phyloP scores from a whole-genome alignment of 2,113 vertebrate species.

The Crotalus viridis region DNA sequence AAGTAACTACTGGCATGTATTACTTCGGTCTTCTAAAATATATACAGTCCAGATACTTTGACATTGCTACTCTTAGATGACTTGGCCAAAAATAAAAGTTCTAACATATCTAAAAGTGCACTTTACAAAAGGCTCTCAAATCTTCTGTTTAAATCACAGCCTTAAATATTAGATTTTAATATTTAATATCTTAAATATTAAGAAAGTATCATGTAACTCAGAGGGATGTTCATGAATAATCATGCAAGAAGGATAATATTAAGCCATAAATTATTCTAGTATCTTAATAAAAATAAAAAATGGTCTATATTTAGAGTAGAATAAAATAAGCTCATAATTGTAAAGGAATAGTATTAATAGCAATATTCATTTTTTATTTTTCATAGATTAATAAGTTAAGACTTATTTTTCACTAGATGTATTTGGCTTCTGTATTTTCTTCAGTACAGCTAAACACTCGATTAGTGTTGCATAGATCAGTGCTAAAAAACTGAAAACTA shows the following conservation, averaged over 20 bases:
- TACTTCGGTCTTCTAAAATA: background rate
- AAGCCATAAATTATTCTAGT: background rate
- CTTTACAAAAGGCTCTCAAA: background rate
- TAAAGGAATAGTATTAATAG: background rate
- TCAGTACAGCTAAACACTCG: background rate
- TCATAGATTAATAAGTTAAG: background rate
- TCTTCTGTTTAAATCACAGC: background rate
- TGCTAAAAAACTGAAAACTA: background rate
- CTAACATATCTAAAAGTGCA: background rate
- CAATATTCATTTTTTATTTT: background rate
- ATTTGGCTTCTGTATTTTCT: background rate
- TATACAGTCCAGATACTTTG: background rate
- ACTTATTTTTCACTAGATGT: background rate
- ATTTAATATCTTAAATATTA: background rate
- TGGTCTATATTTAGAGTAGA: background rate
- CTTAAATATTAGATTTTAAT: background rate
- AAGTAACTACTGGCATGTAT: background rate
- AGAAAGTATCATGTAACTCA: background rate
- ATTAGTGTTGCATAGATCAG: background rate
- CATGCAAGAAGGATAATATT: background rate
- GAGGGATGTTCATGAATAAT: background rate
- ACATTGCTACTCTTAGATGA: background rate
- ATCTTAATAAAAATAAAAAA: background rate
- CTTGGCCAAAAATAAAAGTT: background rate
- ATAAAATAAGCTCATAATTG: background rate